Evolutionary conservation across 2,888 invertebrate species (phyloP).

Genomic region (Epirrhoe alternata): DNA sequence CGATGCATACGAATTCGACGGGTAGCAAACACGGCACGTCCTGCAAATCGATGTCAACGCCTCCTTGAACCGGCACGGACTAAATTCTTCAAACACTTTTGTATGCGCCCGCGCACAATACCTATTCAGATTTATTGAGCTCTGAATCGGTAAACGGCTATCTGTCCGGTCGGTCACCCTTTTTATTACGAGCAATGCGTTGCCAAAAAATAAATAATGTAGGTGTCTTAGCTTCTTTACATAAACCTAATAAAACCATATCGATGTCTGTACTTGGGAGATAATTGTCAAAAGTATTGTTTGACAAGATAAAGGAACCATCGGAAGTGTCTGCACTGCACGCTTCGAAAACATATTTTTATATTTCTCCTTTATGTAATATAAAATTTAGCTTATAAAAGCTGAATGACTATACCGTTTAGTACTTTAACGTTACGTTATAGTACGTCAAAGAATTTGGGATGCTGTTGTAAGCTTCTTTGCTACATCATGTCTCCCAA

Average conservation of each 20-base stretch:
- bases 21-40: slow-evolving; percentile 50
- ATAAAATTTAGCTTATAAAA: too few species aligned
- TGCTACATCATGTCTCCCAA: too few species aligned
- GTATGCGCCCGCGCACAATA: slow-evolving; percentile 76
- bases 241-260: too few species aligned
- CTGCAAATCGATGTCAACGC: slow-evolving; percentile 68
- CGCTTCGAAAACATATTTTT: too few species aligned
- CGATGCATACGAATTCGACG: slow-evolving; percentile 33
- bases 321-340: too few species aligned
- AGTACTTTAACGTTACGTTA: too few species aligned
- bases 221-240: neutral
- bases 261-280: neutral
- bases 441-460: too few species aligned
- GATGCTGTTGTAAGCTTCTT: too few species aligned
- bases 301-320: too few species aligned
- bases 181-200: slow-evolving; percentile 56
- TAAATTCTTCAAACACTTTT: slow-evolving; percentile 70
- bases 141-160: slow-evolving; percentile 69
- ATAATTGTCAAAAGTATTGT: too few species aligned
- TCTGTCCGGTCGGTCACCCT: slow-evolving; percentile 70
- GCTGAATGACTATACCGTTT: too few species aligned
- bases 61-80: slow-evolving; percentile 68
- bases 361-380: too few species aligned
- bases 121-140: slow-evolving; percentile 75
- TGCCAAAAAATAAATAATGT: slow-evolving; percentile 51